phyloP scores from a whole-genome alignment of 2,888 invertebrate species.

The Napeogenes inachia region DNA sequence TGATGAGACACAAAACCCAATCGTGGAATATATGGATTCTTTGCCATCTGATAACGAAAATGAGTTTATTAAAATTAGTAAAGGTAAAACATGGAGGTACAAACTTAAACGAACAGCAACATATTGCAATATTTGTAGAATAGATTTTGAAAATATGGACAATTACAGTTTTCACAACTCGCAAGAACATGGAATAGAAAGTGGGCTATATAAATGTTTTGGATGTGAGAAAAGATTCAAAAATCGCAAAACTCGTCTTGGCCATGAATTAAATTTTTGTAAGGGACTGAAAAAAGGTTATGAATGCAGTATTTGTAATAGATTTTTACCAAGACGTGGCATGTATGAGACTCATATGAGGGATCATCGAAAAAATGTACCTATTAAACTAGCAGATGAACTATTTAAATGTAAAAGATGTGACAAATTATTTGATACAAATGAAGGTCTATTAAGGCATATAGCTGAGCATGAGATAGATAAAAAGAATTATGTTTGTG shows the following conservation, averaged over 20 bases:
- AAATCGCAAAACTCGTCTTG: slow-evolving; percentile 44
- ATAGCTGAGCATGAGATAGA: slow-evolving; percentile 40
- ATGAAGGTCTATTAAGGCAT: slow-evolving; percentile 47
- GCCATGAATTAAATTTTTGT: slow-evolving; percentile 58
- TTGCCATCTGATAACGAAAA: slow-evolving; percentile 27
- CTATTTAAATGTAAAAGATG: slow-evolving; percentile 60
- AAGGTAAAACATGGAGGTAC: slow-evolving; percentile 38
- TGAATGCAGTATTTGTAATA: slow-evolving; percentile 52
- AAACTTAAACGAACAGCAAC: slow-evolving; percentile 41
- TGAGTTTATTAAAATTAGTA: slow-evolving; percentile 24
- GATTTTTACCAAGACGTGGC: slow-evolving; percentile 50
- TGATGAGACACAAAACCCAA: slow-evolving; percentile 2
- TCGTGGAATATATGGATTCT: slow-evolving; percentile 27
- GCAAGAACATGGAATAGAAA: slow-evolving; percentile 51
- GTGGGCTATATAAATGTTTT: slow-evolving; percentile 55
- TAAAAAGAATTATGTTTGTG: slow-evolving; percentile 61
- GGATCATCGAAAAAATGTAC: slow-evolving; percentile 49
- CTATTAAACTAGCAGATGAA: slow-evolving; percentile 44
- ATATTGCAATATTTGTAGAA: slow-evolving; percentile 56
- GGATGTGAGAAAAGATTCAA: slow-evolving; percentile 61
- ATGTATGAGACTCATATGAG: slow-evolving; percentile 55
- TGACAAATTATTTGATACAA: slow-evolving; percentile 46
- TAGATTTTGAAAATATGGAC: slow-evolving; percentile 43
- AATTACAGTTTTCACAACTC: slow-evolving; percentile 47
- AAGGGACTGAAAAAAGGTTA: slow-evolving; percentile 60